These are phyloP conservation scores for Crenuchus spilurus DNA, from an alignment of 2,797 vertebrate genomes.

Conservation along the genomic window DNA sequence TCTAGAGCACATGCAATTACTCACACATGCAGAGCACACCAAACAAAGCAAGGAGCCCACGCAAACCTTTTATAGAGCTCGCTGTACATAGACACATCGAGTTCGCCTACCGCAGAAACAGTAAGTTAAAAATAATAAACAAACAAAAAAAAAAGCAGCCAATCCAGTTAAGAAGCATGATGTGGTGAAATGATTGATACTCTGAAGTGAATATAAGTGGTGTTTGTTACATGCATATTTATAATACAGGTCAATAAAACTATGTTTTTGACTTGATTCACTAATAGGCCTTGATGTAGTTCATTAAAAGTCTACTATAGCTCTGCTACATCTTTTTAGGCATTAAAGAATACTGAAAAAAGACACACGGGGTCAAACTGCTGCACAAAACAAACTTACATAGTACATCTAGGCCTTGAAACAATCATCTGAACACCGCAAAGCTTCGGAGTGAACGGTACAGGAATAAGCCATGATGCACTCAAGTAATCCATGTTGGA, in stretches of 20 bases:
- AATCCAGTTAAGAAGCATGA: neutral
- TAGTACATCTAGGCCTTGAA: neutral
- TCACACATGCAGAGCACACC: constrained; percentile 30
- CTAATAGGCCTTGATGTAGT: neutral
- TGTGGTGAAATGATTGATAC: neutral
- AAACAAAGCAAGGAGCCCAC: constrained; percentile 38
- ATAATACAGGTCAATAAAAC: neutral
- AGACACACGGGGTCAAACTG: neutral
- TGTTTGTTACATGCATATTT: neutral
- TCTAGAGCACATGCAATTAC: constrained; percentile 38
- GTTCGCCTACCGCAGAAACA: neutral
- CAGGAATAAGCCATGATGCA: neutral
- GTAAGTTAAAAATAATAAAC: neutral
- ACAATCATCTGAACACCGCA: neutral
- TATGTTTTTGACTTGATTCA: neutral
- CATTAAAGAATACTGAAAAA: neutral
- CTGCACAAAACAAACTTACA: neutral
- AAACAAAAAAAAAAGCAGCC: neutral
- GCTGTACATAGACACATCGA: neutral
- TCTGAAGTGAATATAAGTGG: neutral
- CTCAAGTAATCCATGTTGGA: neutral
- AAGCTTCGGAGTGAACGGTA: neutral
- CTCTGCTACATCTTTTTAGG: neutral
- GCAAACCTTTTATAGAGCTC: constrained; percentile 5
- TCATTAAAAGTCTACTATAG: no score